These are phyloP conservation scores for Anguilla pacifica DNA, from an alignment of 2,797 vertebrate species.

Conservation along the genomic window DNA sequence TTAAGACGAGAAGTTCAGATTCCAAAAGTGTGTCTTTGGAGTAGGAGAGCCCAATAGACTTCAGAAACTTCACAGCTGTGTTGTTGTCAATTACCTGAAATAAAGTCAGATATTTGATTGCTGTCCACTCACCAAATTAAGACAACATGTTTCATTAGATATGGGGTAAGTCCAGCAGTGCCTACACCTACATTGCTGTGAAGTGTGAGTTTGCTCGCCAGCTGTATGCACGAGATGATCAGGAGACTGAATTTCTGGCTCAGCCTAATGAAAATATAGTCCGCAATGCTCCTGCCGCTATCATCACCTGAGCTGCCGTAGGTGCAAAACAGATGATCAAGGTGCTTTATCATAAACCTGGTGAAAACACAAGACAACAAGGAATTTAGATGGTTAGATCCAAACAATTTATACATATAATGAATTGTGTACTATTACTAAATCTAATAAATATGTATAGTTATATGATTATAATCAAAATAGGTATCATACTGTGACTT, in stretches of 20 bases:
- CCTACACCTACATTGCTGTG: conserved; percentile 74
- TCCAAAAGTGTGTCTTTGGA: conserved; percentile 80
- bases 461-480: neutral
- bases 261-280: conserved; percentile 67
- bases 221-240: conserved; percentile 84
- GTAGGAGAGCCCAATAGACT: conserved; percentile 70
- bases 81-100: conserved; percentile 78
- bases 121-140: neutral
- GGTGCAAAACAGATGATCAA: conserved; percentile 63
- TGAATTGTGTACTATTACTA: neutral
- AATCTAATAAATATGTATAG: neutral
- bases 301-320: conserved; percentile 30
- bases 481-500: too few species aligned
- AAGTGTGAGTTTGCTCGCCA: conserved; percentile 90
- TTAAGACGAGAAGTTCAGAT: conserved; percentile 85
- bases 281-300: conserved; percentile 53
- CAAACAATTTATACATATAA: neutral
- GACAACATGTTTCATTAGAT: neutral
- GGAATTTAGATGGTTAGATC: neutral
- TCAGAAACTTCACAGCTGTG: conserved; percentile 78
- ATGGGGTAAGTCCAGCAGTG: neutral
- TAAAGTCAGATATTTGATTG: neutral
- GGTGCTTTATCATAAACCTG: conserved; percentile 87
- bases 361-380: conserved; percentile 15
- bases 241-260: conserved; percentile 73